Evolutionary conservation across 2,888 invertebrate genomes (phyloP).

Genomic region (Tenthredo livida): DNA sequence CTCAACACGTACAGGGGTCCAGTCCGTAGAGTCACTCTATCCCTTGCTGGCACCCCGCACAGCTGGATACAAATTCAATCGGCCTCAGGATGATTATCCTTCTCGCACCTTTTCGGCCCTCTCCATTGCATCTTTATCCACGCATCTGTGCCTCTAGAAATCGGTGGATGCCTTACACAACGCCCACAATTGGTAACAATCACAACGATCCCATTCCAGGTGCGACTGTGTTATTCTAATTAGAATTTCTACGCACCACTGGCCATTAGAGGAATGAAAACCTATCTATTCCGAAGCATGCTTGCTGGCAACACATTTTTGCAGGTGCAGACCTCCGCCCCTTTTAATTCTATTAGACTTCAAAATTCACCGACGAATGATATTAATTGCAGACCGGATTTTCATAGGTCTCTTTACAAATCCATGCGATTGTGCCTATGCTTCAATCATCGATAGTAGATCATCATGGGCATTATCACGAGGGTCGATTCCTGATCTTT

Average conservation of each 20-base stretch:
- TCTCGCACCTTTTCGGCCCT: slow-evolving; percentile 51
- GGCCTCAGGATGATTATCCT: slow-evolving; percentile 46
- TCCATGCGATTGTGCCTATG: background rate
- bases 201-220: slow-evolving; percentile 42
- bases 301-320: background rate
- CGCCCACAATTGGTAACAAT: slow-evolving; percentile 48
- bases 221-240: slow-evolving; percentile 42
- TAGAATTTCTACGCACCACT: slow-evolving; percentile 31
- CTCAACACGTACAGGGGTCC: slow-evolving; percentile 37
- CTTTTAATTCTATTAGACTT: background rate
- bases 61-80: slow-evolving; percentile 54
- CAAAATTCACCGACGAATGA: background rate
- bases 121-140: slow-evolving; percentile 35
- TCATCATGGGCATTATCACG: background rate
- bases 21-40: slow-evolving; percentile 38
- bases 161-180: slow-evolving; percentile 29
- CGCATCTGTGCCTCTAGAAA: slow-evolving; percentile 27
- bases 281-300: slow-evolving; percentile 6
- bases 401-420: background rate
- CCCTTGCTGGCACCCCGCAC: slow-evolving; percentile 22
- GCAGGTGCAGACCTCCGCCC: slow-evolving; percentile 10
- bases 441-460: background rate
- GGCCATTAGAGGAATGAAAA: slow-evolving; percentile 7
- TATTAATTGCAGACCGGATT: background rate
- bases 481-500: background rate